Conservation (phyloP, 2,888 invertebrate species). For the Ornithoptera alexandrae region DNA sequence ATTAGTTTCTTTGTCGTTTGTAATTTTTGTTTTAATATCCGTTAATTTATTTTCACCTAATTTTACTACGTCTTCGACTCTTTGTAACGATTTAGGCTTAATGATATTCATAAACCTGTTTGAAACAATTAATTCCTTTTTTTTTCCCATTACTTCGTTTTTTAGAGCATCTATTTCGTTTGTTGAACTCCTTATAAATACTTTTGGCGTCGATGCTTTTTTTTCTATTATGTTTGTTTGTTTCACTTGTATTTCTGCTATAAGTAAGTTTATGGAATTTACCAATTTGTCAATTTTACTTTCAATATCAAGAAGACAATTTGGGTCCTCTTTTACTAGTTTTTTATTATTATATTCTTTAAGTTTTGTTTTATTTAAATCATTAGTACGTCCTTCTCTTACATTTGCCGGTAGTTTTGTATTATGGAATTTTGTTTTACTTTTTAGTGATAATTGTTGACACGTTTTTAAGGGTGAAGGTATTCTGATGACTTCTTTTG, state of each 20-base stretch:
- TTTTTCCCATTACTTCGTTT: background rate
- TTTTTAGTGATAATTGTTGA: slow-evolving; percentile 23
- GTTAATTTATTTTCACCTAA: background rate
- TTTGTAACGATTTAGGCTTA: background rate
- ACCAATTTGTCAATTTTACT: slow-evolving; percentile 26
- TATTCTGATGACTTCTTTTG: background rate
- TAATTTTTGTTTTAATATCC: background rate
- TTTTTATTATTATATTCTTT: background rate
- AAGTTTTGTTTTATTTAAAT: slow-evolving; percentile 1
- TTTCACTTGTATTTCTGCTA: slow-evolving; percentile 7
- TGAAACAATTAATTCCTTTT: background rate
- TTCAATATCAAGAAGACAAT: slow-evolving; percentile 22
- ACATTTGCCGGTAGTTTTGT: background rate
- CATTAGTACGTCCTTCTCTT: background rate
- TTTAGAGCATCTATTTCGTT: background rate
- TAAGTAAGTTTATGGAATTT: slow-evolving; percentile 20
- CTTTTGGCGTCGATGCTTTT: slow-evolving; percentile 3
- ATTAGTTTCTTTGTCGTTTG: slow-evolving; percentile 3
- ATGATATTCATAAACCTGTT: background rate
- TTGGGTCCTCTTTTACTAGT: background rate
- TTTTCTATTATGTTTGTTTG: slow-evolving; percentile 13
- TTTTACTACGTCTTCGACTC: background rate
- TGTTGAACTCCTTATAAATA: background rate
- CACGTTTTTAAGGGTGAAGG: background rate
- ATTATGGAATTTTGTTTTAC: slow-evolving; percentile 13